These are phyloP conservation scores for Thunnus maccoyii DNA, from an alignment of 2,113 vertebrate genomes.

Conservation along the genomic window DNA sequence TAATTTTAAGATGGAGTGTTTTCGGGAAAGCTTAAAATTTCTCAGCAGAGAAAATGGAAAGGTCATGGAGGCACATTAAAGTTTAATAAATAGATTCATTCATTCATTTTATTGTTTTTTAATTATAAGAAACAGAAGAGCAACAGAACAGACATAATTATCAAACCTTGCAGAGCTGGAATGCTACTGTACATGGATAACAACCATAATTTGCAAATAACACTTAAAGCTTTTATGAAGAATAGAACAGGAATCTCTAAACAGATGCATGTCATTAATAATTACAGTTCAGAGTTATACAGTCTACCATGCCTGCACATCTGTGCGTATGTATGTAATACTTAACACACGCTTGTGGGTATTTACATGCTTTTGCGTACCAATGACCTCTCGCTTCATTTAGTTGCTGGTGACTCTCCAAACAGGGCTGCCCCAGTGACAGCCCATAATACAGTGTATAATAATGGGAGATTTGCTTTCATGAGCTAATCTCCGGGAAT, in stretches of 20 bases:
- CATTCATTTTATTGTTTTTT: not conserved
- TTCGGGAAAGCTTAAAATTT: constrained; percentile 11
- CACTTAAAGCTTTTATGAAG: not conserved
- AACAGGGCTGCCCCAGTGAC: constrained; percentile 61
- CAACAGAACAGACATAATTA: not conserved
- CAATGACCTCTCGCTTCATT: constrained; percentile 70
- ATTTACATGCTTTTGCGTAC: constrained; percentile 48
- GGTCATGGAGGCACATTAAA: not conserved
- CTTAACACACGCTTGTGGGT: constrained; percentile 24
- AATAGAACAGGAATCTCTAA: constrained; percentile 3
- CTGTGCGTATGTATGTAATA: constrained; percentile 7
- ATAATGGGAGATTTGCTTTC: constrained; percentile 85
- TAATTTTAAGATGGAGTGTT: constrained; percentile 4
- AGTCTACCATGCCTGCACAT: not conserved
- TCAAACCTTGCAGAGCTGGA: not conserved
- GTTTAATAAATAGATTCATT: not conserved
- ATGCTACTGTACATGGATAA: not conserved
- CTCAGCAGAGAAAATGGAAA: not conserved
- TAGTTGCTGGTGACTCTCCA: constrained; percentile 74
- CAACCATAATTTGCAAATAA: not conserved
- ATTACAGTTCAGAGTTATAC: constrained; percentile 14
- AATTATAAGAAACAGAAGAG: not conserved
- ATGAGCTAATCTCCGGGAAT: constrained; percentile 80
- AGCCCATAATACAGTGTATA: constrained; percentile 73
- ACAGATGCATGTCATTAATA: constrained; percentile 10